Percentiles rank a stretch among this genome's conserved stretches.
Conservation (phyloP, 2,113 vertebrate genomes). For the Sander lucioperca region DNA sequence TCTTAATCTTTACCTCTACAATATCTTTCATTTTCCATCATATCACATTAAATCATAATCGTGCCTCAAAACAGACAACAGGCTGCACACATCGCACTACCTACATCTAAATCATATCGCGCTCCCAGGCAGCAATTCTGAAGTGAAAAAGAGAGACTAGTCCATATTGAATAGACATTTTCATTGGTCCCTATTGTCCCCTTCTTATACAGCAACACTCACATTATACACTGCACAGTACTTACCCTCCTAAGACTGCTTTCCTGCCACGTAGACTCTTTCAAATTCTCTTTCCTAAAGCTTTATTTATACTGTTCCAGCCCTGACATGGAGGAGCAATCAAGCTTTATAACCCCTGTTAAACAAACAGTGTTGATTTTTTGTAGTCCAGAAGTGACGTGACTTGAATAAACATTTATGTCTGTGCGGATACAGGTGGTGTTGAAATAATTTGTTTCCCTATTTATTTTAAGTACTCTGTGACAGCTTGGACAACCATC, state of each 20-base stretch:
- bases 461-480: slow-evolving; percentile 24
- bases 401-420: slow-evolving; percentile 44
- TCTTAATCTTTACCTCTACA: neutral
- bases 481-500: neutral
- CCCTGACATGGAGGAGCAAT: slow-evolving; percentile 10
- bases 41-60: neutral
- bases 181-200: neutral
- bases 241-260: slow-evolving; percentile 41
- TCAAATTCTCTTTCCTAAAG: slow-evolving; percentile 6
- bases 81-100: neutral
- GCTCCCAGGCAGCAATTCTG: slow-evolving; percentile 10
- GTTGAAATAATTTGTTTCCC: neutral
- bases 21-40: neutral
- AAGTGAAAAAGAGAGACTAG: neutral
- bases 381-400: slow-evolving; percentile 32
- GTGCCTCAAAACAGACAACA: neutral
- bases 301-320: slow-evolving; percentile 43
- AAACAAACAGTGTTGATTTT: slow-evolving; percentile 19
- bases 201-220: neutral
- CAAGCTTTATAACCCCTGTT: slow-evolving; percentile 37
- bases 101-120: neutral
- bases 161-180: neutral
- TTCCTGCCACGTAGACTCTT: neutral
- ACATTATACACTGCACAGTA: neutral
- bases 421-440: neutral